Base-by-base conservation (phyloP, 2,797 vertebrate genomes). In the Notolabrus celidotus region DNA sequence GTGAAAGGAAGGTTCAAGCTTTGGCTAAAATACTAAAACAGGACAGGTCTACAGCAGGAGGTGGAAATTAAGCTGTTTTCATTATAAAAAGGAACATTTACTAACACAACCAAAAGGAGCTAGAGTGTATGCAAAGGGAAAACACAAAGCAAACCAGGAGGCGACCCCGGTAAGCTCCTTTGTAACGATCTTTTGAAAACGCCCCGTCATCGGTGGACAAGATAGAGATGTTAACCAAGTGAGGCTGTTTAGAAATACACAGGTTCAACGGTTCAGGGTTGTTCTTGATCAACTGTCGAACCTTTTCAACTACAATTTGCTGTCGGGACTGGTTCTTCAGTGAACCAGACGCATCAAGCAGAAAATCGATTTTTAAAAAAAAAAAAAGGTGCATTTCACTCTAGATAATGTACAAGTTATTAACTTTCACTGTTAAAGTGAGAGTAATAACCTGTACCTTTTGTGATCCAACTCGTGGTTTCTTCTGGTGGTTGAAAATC, bases 131-230 rank as follows among this genome's bases (percentile, higher is more conserved):
- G 19, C 41, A 53, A 10, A 54, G 11, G 8, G 9, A 53, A 31
- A 3, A 1, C 4, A 42, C 5, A 65, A 57, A 46, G 49, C 7
- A 33, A 29, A 58, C 68, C 77, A 63, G 62, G 33, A 33, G 16
- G 31, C 0, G 25, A 62, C 39, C 58, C 55, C 11, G 7, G 12
- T n/a, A 11, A 8, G 6, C 5, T 12, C 33, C n/a, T 34, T 69
- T 72, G 20, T 19, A n/a, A 47, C 8, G 14, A 20, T 15, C 9
- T 67, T 77, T 65, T 22, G 10, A 46, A 50, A 69, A 41, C 9
- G 45, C 69, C 61, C 51, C 49, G 31, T 10, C 60, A 52, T 39
- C 31, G 45, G 2, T 9, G 22, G 16, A 29, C 50, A 61, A 51
- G 2, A 23, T 17, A 0, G 15, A 16, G 29, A 43, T 23, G n/a